These are phyloP conservation scores for Cephus pulcher DNA, from an alignment of 2,888 invertebrate species.

Conservation along the genomic window DNA sequence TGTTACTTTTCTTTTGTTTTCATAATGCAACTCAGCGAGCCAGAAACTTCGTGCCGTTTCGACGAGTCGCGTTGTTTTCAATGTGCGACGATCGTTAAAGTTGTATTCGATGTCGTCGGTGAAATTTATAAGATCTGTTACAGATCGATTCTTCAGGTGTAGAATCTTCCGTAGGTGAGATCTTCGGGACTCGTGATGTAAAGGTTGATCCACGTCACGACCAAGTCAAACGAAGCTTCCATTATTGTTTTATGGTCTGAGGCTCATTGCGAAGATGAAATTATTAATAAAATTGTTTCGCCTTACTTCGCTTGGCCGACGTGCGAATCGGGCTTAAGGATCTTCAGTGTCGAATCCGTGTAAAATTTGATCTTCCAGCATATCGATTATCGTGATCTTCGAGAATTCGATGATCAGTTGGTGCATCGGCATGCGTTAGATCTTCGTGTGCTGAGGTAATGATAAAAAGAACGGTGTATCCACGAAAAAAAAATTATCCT, in stretches of 20 bases:
- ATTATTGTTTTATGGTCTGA: not conserved
- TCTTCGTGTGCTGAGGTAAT: not conserved
- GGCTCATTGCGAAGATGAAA: not conserved
- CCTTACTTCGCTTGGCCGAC: not conserved
- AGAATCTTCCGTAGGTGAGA: not conserved
- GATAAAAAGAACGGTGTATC: not conserved
- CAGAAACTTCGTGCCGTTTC: constrained; percentile 27
- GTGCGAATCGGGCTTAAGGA: not conserved
- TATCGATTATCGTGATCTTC: not conserved
- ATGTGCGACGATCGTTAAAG: not conserved
- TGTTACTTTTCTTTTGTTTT: no score
- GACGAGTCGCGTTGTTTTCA: not conserved
- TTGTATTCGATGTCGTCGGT: not conserved
- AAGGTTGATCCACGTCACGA: not conserved
- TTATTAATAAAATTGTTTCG: not conserved
- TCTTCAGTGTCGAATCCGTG: not conserved
- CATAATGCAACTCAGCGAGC: not conserved
- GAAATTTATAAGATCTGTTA: not conserved
- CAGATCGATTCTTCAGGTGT: not conserved
- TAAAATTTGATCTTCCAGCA: not conserved
- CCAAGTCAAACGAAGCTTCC: not conserved
- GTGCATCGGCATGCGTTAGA: not conserved
- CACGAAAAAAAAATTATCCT: not conserved
- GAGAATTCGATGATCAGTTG: not conserved
- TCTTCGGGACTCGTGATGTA: not conserved